Base-by-base conservation (phyloP, 2,888 invertebrate genomes). In the Cacoxenus indagator region DNA sequence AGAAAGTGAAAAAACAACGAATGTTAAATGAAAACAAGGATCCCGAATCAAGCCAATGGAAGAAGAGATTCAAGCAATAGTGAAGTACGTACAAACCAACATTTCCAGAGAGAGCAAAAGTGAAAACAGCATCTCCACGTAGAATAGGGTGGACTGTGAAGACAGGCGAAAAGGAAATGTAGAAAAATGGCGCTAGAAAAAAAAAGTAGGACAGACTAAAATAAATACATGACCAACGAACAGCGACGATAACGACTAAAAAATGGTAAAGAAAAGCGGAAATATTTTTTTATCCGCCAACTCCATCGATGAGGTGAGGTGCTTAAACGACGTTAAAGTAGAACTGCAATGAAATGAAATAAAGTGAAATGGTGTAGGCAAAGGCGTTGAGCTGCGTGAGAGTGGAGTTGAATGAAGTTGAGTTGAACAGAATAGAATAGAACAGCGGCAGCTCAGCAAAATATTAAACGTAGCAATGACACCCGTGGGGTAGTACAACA, bases 61-160 rank as follows among this genome's bases (percentile, higher is more conserved):
- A 61, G 9, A 61, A 61, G 37, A 24, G 14, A 24, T 11, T 75
- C 73, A 70, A 74, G 69, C 73, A 72, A 68, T 70, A 70, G 70
- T 76, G 73, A 75, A 77, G 75, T 77, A 70, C 75, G 80, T 78
- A 80, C 76, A 76, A 80, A 78, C 81, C 74, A 80, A 51, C 51
- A 1, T 5, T 79, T 78, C 81, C 77, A 81, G 79, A 76, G 73
- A 71, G 73, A 67, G 17, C 64, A 79, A 78, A 76, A 76, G 75
- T 74, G 74, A 76, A 76, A 14, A 76, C 66, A 73, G 69, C 69
- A 55, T 9, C n/a, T 31, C n/a, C n/a, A n/a, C n/a, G 37, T 45
- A 62, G 67, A 22, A 45, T 8, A 65, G 46, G 55, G n/a, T 9
- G 17, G 37, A 31, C 9, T 4, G 26, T n/a, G 26, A 57, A 43